Conservation (phyloP, 2,797 vertebrate genomes). For the Dendrocincla fuliginosa region DNA sequence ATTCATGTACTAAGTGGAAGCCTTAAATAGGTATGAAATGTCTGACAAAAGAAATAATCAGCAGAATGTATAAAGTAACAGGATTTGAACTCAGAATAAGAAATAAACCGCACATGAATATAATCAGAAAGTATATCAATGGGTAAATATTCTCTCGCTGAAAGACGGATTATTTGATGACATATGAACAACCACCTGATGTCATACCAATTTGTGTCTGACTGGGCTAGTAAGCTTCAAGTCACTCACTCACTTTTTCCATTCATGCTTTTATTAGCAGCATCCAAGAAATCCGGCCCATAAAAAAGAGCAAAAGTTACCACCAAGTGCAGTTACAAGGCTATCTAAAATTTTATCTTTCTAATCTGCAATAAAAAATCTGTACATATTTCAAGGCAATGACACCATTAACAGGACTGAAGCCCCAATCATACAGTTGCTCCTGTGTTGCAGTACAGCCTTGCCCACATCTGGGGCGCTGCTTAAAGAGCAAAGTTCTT, state of each 20-base stretch:
- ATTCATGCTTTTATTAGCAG: background rate
- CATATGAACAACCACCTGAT: background rate
- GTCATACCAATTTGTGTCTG: background rate
- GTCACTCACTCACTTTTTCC: background rate
- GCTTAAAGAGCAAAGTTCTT: background rate
- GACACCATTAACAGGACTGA: accelerated
- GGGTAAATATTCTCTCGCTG: background rate
- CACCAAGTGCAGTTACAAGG: background rate
- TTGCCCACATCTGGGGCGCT: background rate
- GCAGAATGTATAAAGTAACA: background rate
- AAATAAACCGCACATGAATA: background rate
- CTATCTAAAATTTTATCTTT: background rate
- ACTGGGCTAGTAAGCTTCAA: background rate
- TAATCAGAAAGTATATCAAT: background rate
- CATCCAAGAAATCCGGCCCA: background rate
- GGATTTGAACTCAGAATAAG: background rate
- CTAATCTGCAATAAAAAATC: background rate
- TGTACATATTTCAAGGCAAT: background rate
- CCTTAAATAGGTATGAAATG: background rate
- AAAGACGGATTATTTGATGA: background rate
- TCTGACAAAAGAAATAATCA: background rate
- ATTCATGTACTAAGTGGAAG: background rate
- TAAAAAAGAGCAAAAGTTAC: background rate
- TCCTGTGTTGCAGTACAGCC: background rate
- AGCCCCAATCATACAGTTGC: background rate